Percentiles rank a stretch among this genome's conserved stretches.
Conservation (phyloP, 2,797 vertebrate genomes). For the Myotis findleyi region DNA sequence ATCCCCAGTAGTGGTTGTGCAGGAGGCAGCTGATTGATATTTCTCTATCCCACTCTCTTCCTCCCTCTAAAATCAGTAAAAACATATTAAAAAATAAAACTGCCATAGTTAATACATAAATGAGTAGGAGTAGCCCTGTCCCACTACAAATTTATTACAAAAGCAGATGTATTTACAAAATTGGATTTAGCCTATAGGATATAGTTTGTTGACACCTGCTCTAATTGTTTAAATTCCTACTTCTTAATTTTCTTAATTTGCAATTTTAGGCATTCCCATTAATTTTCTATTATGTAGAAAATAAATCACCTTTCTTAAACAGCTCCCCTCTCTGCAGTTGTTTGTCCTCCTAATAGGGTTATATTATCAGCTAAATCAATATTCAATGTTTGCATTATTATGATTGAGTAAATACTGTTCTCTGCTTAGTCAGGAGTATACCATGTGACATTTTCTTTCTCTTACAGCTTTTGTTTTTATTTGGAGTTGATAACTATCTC, state of each 20-base stretch:
- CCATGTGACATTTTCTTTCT: neutral
- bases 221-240: conserved; percentile 18
- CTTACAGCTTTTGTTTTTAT: neutral
- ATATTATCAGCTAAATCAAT: conserved; percentile 22
- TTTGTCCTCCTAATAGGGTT: neutral
- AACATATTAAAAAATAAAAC: neutral
- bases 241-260: conserved; percentile 11
- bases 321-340: neutral
- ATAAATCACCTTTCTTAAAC: neutral
- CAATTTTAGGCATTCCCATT: neutral
- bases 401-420: neutral
- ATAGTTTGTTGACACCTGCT: neutral
- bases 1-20: too few relatives aligned
- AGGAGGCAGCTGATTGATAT: too few relatives aligned
- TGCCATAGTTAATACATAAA: neutral
- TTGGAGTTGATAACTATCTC: neutral
- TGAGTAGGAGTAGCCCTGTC: neutral
- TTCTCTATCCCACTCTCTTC: too few relatives aligned
- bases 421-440: neutral
- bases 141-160: neutral
- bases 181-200: neutral
- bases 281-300: neutral
- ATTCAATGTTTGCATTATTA: neutral
- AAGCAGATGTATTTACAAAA: neutral
- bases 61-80: too few relatives aligned